Evolutionary conservation across 2,113 vertebrate species (phyloP).

Genomic region (Proteles cristata): DNA sequence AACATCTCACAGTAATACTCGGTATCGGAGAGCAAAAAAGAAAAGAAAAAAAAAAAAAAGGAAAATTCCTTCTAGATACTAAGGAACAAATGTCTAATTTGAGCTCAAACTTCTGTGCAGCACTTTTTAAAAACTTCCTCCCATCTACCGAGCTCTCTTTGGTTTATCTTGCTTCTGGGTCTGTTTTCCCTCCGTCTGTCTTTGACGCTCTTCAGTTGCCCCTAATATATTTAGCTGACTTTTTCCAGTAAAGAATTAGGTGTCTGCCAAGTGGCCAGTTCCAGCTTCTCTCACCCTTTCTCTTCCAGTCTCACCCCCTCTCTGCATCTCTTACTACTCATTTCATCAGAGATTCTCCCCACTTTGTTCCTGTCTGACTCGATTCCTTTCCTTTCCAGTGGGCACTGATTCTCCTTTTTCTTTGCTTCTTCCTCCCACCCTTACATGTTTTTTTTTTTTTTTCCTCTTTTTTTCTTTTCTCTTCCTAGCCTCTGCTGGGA

Average conservation of each 20-base stretch:
- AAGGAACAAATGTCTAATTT: not conserved
- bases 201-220: not conserved
- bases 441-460: not conserved
- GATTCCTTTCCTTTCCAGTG: not conserved
- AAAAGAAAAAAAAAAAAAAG: not conserved
- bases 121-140: not conserved
- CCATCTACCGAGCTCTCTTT: not conserved
- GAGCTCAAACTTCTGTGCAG: not conserved
- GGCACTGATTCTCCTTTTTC: not conserved
- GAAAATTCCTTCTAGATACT: not conserved
- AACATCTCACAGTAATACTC: not conserved
- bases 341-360: not conserved
- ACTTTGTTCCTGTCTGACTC: not conserved
- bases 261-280: not conserved
- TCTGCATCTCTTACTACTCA: not conserved
- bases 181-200: not conserved
- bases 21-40: not conserved
- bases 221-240: not conserved
- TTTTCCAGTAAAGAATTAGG: constrained; percentile 35
- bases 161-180: not conserved
- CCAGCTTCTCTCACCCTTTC: not conserved
- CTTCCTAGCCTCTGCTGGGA: not conserved
- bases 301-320: not conserved
- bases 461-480: not conserved
- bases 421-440: not conserved